Evolutionary conservation across 2,113 vertebrate species (phyloP).

Genomic region (Notarius quadriscutis): DNA sequence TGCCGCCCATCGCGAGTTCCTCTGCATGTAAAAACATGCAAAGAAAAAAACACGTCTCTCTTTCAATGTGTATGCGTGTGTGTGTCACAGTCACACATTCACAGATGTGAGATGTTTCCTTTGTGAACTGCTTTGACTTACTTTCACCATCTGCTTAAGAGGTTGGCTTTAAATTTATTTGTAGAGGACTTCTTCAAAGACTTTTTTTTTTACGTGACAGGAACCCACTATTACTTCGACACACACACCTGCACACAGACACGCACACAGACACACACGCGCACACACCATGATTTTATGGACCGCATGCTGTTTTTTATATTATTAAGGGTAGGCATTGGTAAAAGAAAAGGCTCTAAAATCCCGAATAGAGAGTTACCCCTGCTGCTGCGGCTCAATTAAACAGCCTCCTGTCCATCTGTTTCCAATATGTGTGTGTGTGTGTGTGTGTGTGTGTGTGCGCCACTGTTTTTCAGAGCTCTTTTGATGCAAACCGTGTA

Average conservation of each 20-base stretch:
- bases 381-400: conserved; percentile 20
- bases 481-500: not conserved
- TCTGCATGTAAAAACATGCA: not conserved
- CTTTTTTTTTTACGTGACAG: conserved; percentile 18
- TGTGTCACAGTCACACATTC: not conserved
- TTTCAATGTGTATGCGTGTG: not conserved
- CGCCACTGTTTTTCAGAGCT: no score
- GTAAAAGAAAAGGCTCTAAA: conserved; percentile 13
- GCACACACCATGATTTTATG: not conserved
- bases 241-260: not conserved
- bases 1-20: not conserved
- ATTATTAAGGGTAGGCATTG: not conserved
- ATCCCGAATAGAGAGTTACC: conserved; percentile 4
- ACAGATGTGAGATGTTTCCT: conserved; percentile 42
- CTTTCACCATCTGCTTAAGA: conserved; percentile 54
- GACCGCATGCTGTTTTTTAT: not conserved
- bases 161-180: conserved; percentile 26
- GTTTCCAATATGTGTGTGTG: conserved; percentile 36
- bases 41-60: not conserved
- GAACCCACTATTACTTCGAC: not conserved
- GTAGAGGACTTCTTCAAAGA: conserved; percentile 40
- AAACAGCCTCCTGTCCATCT: conserved; percentile 37
- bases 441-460: conserved; percentile 15
- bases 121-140: conserved; percentile 28
- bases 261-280: conserved; percentile 23